Evolutionary conservation across 2,113 vertebrate species (phyloP), one percentile per base, ranked within the genome.

Genomic region (Casuarius casuarius): DNA sequence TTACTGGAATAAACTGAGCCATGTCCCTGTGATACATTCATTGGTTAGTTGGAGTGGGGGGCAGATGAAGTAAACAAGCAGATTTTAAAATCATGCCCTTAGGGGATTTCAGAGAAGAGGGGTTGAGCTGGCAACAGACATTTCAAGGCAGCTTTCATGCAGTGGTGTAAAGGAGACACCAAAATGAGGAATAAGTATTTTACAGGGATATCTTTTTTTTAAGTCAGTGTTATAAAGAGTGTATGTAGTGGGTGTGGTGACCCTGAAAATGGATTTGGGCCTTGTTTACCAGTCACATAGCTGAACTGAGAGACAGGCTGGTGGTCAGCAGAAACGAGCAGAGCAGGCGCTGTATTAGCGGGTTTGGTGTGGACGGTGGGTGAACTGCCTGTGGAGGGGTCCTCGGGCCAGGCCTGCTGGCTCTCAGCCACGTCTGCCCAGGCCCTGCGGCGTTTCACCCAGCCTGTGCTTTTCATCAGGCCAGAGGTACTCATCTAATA

Each of bases 311-410:
- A 22, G n/a, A 29, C 48, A 12, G 23, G 29, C 48, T 42, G 33
- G 21, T 2, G 35, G 52, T 7, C 42, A 23, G 5, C 1, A 6
- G 44, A 16, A 44, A 11, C 7, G 19, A 61, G 21, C 58, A 3
- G 22, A 54, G 80, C 10, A 68, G 90, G 20, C 9, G 15, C 0
- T 1, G 21, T 0, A 1, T 0, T 10, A 65, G 44, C 2, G 5
- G 38, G 4, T 12, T 77, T 26, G 9, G 28, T 1, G 3, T 1
- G 14, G 10, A 10, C 21, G n/a, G 20, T 42, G 51, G 16, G 31
- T 51, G 51, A 5, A 11, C 5, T 80, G 59, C n/a, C 61, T 1
- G 2, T 62, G 52, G 17, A 48, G 25, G 12, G 35, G 15, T 42
- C n/a, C 26, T 54, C 54, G 58, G 29, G 44, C 31, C 2, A 3